Evolutionary conservation across 2,888 invertebrate genomes (phyloP).

Genomic region (Cosmopolites sordidus): DNA sequence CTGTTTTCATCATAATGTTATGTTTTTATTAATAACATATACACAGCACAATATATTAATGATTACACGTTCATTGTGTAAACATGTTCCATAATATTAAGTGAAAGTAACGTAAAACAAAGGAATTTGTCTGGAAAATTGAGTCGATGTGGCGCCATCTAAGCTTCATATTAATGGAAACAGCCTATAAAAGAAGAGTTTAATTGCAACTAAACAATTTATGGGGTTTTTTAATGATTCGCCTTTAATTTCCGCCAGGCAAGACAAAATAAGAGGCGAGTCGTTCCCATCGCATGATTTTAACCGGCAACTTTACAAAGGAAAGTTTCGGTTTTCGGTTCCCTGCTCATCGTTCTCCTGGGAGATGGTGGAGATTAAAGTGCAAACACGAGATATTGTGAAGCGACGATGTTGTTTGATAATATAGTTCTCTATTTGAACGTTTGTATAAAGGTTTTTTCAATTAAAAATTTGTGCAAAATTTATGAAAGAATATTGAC

Average conservation of each 20-base stretch:
- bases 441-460: no score
- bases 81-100: not conserved
- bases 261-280: not conserved
- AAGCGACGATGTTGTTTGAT: not conserved
- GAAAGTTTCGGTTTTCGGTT: not conserved
- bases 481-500: no score
- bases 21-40: no score
- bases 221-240: not conserved
- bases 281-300: not conserved
- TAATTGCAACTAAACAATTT: conserved; percentile 2
- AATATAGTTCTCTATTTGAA: no score
- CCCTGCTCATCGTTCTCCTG: not conserved
- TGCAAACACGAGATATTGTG: not conserved
- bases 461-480: no score
- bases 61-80: no score
- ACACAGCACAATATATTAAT: no score
- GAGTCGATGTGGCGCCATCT: not conserved
- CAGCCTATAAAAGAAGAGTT: conserved; percentile 2
- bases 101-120: not conserved
- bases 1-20: no score
- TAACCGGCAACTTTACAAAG: not conserved
- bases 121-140: not conserved
- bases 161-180: not conserved
- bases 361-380: not conserved
- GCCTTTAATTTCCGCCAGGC: not conserved